Conservation (phyloP, 1,140 invertebrate genomes). For the Pseudomyrmex sp. region DNA sequence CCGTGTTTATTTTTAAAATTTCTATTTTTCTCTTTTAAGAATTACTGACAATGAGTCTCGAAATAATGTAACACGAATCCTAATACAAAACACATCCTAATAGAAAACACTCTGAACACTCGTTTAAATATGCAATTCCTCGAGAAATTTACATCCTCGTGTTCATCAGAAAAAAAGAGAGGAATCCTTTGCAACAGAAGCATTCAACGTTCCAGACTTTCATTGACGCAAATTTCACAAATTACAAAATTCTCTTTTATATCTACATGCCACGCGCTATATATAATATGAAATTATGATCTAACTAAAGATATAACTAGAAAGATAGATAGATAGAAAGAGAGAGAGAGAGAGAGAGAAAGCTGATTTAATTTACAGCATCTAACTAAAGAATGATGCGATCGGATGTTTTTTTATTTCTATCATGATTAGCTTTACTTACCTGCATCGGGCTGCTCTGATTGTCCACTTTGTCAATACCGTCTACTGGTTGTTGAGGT, state of each 20-base stretch:
- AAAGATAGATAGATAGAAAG: not conserved
- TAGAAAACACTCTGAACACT: too few species aligned
- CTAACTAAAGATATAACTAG: not conserved
- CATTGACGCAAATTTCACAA: not conserved
- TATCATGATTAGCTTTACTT: conserved; percentile 68
- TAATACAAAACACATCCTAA: too few species aligned
- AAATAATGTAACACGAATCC: not conserved
- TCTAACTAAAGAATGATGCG: not conserved
- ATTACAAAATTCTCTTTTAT: not conserved
- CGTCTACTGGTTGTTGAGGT: conserved; percentile 88
- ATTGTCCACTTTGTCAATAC: conserved; percentile 95
- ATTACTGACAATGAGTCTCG: too few species aligned
- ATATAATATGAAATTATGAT: not conserved
- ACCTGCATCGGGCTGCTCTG: conserved; percentile 94
- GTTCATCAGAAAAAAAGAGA: not conserved
- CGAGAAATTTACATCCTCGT: not conserved
- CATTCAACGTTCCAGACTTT: conserved; percentile 3
- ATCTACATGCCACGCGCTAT: not conserved
- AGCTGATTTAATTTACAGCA: conserved; percentile 9
- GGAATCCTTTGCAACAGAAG: not conserved
- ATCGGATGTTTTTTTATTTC: too few species aligned
- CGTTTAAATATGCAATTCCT: too few species aligned
- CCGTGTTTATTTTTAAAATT: conserved; percentile 20
- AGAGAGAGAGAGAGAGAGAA: too few species aligned
- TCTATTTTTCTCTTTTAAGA: not conserved